These are phyloP conservation scores for Neria commutata DNA, from an alignment of 2,888 invertebrate species.

Conservation along the genomic window DNA sequence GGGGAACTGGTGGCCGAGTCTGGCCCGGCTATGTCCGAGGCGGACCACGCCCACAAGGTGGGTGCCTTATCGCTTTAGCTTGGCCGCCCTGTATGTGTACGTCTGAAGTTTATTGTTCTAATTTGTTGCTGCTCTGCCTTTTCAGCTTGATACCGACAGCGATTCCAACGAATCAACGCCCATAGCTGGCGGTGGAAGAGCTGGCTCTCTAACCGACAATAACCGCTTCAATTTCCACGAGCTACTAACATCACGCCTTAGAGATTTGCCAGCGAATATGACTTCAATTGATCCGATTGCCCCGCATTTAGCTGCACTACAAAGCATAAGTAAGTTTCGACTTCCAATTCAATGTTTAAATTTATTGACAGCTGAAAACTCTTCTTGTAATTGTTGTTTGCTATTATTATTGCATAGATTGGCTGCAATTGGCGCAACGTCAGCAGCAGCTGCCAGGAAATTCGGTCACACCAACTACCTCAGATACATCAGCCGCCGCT, in stretches of 20 bases:
- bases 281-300: slow-evolving; percentile 73
- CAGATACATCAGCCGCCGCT: slow-evolving; percentile 59
- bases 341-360: slow-evolving; percentile 46
- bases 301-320: slow-evolving; percentile 70
- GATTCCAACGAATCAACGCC: slow-evolving; percentile 64
- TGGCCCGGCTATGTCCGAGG: slow-evolving; percentile 54
- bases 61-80: slow-evolving; percentile 20
- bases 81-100: neutral
- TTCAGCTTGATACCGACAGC: slow-evolving; percentile 69
- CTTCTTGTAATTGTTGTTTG: too few relatives aligned
- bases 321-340: slow-evolving; percentile 62
- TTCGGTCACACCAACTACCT: slow-evolving; percentile 61
- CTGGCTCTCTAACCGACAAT: slow-evolving; percentile 23
- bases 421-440: slow-evolving; percentile 25
- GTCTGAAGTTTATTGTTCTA: neutral
- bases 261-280: slow-evolving; percentile 62
- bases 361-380: too few relatives aligned
- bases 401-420: slow-evolving; percentile 43
- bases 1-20: slow-evolving; percentile 63
- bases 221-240: slow-evolving; percentile 44
- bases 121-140: too few relatives aligned
- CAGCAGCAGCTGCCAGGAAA: slow-evolving; percentile 48
- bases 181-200: slow-evolving; percentile 20
- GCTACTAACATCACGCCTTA: slow-evolving; percentile 48
- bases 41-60: slow-evolving; percentile 54